phyloP scores from a whole-genome alignment of 2,888 invertebrate species.

The Poecilus cupreus region DNA sequence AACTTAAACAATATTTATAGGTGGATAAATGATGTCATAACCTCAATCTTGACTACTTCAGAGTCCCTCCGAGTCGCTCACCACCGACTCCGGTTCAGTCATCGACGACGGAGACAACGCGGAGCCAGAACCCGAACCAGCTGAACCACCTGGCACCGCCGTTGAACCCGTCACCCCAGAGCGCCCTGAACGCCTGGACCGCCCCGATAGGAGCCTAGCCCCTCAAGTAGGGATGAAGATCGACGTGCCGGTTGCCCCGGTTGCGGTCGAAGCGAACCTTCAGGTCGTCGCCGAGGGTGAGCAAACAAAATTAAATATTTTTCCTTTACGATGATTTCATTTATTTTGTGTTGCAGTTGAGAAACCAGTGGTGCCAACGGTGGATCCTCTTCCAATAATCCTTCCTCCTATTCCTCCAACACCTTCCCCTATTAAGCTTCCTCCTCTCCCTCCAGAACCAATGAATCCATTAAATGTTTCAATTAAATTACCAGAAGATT shows the following conservation, averaged over 20 bases:
- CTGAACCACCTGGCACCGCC: slow-evolving; percentile 70
- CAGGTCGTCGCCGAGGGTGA: neutral
- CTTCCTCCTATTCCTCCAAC: slow-evolving; percentile 62
- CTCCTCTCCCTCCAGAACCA: slow-evolving; percentile 65
- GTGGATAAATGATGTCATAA: too few relatives aligned
- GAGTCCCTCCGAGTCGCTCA: slow-evolving; percentile 89
- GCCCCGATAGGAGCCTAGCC: neutral
- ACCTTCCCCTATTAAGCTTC: slow-evolving; percentile 66
- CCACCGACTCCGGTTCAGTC: slow-evolving; percentile 89
- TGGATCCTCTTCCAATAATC: slow-evolving; percentile 53
- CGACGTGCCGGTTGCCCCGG: neutral
- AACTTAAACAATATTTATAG: too few relatives aligned
- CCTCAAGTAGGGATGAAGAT: neutral
- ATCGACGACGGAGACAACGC: slow-evolving; percentile 78
- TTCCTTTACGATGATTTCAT: neutral
- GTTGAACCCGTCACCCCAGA: slow-evolving; percentile 48
- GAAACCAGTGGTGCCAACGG: neutral
- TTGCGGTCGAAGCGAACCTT: neutral
- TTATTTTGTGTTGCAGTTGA: neutral
- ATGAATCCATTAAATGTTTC: slow-evolving; percentile 70
- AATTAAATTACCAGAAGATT: slow-evolving; percentile 71
- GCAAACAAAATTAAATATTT: too few relatives aligned
- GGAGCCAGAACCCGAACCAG: slow-evolving; percentile 69
- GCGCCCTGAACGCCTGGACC: neutral
- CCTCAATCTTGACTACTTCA: slow-evolving; percentile 71